Evolutionary conservation across 92 coral and sea anemone species (phyloP).

Genomic region (Palythoa heliodiscus): DNA sequence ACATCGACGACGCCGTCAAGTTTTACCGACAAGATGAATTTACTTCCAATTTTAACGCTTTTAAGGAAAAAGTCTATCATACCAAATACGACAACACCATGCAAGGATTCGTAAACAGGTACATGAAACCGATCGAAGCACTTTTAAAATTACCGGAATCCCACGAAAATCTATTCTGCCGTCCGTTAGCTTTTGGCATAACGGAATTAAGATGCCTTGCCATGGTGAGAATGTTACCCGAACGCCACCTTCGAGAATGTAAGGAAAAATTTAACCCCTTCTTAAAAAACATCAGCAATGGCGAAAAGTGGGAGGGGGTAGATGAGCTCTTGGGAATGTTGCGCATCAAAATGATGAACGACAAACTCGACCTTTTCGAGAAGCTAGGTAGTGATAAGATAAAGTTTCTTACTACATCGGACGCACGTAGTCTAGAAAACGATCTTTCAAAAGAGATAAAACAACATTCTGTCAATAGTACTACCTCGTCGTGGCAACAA

Average conservation of each 20-base stretch:
- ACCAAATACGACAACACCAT: constrained; percentile 1
- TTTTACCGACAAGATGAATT: not conserved
- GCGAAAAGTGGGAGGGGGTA: not conserved
- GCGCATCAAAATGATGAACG: not conserved
- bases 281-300: too few species aligned
- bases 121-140: constrained; percentile 9
- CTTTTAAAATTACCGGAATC: not conserved
- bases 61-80: not conserved
- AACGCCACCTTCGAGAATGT: not conserved
- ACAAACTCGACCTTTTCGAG: not conserved
- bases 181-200: not conserved
- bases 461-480: not conserved
- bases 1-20: not conserved
- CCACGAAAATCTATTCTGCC: not conserved
- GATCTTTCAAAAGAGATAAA: not conserved
- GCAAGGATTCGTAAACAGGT: not conserved
- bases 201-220: not conserved
- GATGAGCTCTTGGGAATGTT: not conserved
- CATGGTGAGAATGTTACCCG: constrained; percentile 1
- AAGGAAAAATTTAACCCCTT: not conserved
- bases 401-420: not conserved
- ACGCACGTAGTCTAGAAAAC: not conserved
- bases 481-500: not conserved
- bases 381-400: not conserved
- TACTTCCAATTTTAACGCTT: not conserved